Percentiles rank a stretch among this genome's conserved stretches.
Evolutionary conservation across 2,797 vertebrate species (phyloP).

Genomic region (Aotus griseimembra): DNA sequence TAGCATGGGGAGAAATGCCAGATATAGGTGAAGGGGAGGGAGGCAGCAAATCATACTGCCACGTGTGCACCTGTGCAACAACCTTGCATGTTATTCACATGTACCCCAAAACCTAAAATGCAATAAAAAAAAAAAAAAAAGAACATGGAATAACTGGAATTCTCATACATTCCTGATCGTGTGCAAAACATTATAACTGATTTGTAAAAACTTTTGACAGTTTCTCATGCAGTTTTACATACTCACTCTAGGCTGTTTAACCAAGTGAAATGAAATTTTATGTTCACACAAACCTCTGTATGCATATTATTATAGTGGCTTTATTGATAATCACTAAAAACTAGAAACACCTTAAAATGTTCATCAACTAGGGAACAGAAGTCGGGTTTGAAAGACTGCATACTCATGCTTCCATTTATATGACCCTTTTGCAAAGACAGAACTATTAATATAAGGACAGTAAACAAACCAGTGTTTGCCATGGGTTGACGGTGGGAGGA

Average conservation of each 20-base stretch:
- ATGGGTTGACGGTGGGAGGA: background rate
- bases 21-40: too few species aligned
- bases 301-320: background rate
- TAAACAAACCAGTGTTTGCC: background rate
- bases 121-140: background rate
- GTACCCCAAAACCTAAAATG: too few species aligned
- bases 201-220: background rate
- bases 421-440: background rate
- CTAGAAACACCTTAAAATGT: background rate
- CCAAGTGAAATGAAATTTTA: background rate
- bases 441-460: background rate
- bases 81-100: too few species aligned
- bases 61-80: too few species aligned
- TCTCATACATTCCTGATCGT: background rate
- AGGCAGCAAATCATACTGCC: too few species aligned
- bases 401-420: background rate
- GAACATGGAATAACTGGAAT: background rate
- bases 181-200: background rate
- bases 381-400: background rate
- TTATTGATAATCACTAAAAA: background rate
- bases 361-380: background rate
- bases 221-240: background rate
- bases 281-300: background rate
- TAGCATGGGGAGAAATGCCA: too few species aligned
- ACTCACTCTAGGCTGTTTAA: background rate